Base-by-base conservation (phyloP, 35 echinoderm and acorn worm genomes). In the Ophioderma brevispina region DNA sequence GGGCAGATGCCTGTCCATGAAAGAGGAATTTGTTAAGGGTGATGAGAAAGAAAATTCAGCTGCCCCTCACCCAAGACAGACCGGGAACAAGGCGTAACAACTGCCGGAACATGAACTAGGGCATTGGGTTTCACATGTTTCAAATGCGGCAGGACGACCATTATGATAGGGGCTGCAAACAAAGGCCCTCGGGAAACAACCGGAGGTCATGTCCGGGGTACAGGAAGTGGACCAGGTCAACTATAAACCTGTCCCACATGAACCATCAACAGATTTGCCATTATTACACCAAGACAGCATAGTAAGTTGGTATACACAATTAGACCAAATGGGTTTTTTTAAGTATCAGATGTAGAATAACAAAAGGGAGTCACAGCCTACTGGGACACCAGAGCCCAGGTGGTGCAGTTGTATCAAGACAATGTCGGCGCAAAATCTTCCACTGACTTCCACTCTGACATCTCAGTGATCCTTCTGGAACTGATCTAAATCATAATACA, bases 141-240 rank as follows among this genome's bases (percentile, higher is more conserved):
- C 55, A 55, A 86, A 36, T 94, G 92, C 81, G 92, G 92, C 17
- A 81, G 82, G 32, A 41, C 38, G 85, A 84, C 8, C 94, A 95
- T 33, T 92, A 82, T 39, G 79, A 84, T 35, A 77, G 94, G 18
- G 38, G 39, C 31, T 95, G 89, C 37, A 63, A 38, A 40, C n/a
- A n/a, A n/a, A n/a, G n/a, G n/a, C n/a, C n/a, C n/a, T n/a, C n/a
- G 81, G 92, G 82, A 94, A 89, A 94, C 87, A 87, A 38, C 34
- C 64, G 78, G 4, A 6, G 18, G 80, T 35, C 40, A 50, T 35
- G 30, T 88, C 40, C 13, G 15, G 59, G 59, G 59, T 8, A 70
- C 59, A 18, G 59, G 59, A 1, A 70, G 59, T 70, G 28, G n/a
- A 30, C 59, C 59, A 8, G 42, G n/a, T 17, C 41, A 46, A 17